phyloP scores from a whole-genome alignment of 2,888 invertebrate genomes.

The Agriotes lineatus region DNA sequence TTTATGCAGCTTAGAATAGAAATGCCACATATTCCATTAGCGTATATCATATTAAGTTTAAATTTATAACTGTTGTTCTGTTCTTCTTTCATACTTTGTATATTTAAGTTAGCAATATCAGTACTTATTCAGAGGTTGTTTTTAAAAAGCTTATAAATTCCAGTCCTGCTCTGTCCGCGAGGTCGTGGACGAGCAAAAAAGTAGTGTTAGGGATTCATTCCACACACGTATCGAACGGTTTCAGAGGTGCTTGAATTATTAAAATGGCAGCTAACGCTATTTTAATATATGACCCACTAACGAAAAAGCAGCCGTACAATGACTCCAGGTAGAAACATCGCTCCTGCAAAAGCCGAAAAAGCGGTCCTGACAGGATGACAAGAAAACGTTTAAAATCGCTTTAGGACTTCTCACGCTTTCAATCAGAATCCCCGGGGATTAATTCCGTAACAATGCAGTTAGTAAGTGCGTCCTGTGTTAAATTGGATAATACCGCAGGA shows the following conservation, averaged over 20 bases:
- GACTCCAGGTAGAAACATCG: not conserved
- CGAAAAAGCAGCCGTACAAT: not conserved
- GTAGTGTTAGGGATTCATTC: constrained; percentile 28
- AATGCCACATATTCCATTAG: too few relatives aligned
- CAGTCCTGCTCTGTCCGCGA: too few relatives aligned
- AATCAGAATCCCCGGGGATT: not conserved
- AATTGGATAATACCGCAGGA: constrained; percentile 6
- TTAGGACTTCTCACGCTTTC: constrained; percentile 8
- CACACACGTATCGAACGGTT: constrained; percentile 22
- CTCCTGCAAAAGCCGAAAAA: not conserved
- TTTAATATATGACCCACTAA: constrained; percentile 10
- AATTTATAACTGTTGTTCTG: too few relatives aligned
- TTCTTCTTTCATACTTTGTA: too few relatives aligned
- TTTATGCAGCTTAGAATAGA: too few relatives aligned
- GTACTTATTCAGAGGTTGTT: too few relatives aligned
- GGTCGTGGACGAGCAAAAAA: too few relatives aligned
- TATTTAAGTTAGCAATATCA: too few relatives aligned
- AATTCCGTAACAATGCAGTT: not conserved
- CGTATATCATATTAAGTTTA: too few relatives aligned
- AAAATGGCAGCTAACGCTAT: constrained; percentile 7
- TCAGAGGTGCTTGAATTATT: constrained; percentile 2
- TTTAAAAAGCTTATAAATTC: too few relatives aligned
- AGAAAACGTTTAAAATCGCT: not conserved
- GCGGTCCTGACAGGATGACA: not conserved
- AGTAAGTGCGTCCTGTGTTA: constrained; percentile 5